Base-by-base conservation (phyloP, 2,113 vertebrate genomes). In the Notarius quadriscutis region DNA sequence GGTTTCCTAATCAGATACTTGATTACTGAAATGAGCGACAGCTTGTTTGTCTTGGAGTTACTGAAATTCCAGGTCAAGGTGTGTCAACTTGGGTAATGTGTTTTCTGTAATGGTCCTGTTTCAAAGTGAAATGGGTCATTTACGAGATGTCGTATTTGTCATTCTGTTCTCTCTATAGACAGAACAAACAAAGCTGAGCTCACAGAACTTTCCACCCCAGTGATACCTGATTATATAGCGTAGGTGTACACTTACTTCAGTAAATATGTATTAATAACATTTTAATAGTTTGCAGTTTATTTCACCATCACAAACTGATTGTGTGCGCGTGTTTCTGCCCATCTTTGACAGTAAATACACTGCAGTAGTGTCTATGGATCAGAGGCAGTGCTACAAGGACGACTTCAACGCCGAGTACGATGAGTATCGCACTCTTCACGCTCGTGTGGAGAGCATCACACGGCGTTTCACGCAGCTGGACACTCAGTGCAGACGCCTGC, bases 351-450 rank as follows among this genome's bases (percentile, higher is more conserved):
- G 97, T 86, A 97, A 97, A 90, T 99, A 98, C 84, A 91, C 90
- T 9, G 87, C 94, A 3, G 93, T 99, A 60, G 91, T 93, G 84
- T 97, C 97, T 11, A 85, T 92, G 0, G 96, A 97, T 91, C 98
- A 99, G 91, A 93, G 97, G 34, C 96, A 97, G 91, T 93, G 91
- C 85, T 99, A 97, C 93, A 96, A 96, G 90, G 89, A 96, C 30
- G 97, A 98, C 92, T 99, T 99, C 92, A 96, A 96, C 22, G 96
- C 96, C 0, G 97, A 98, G 90, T 99, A 97, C 34, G 96, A 95
- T 0, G 97, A 99, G 84, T 99, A 99, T 86, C 94, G 96, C 55
- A 88, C 78, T 41, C 87, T 99, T 88, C 96, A 97, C 17, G 95
- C 96, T 81, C 94, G 91, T 0, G 94, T 98, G 90, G 96, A 98